A percentile compares a stretch with the other conserved stretches of the same genome.
Evolutionary conservation across 1,140 invertebrate genomes (phyloP).

Genomic region (Drosophila bifasciata): DNA sequence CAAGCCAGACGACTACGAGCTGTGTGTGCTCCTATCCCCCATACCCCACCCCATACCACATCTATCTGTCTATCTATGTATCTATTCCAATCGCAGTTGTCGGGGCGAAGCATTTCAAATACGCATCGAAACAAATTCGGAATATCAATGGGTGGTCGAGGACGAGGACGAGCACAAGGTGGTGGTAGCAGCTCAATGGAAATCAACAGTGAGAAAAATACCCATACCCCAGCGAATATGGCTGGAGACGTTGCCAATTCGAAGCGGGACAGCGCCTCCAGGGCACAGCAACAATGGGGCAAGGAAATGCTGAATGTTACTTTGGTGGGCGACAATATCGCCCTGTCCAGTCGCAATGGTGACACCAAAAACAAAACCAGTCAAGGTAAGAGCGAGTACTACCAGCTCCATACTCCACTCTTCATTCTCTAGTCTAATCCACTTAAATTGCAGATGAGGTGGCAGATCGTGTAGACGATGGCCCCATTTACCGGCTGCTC

Average conservation of each 20-base stretch:
- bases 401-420: too few relatives aligned
- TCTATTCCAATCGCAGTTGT: slow-evolving; percentile 17
- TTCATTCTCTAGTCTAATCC: too few relatives aligned
- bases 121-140: slow-evolving; percentile 51
- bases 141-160: slow-evolving; percentile 10
- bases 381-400: slow-evolving; percentile 17
- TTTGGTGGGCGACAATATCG: slow-evolving; percentile 7
- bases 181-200: neutral
- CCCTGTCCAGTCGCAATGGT: slow-evolving; percentile 2
- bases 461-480: slow-evolving; percentile 5
- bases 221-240: slow-evolving; percentile 14
- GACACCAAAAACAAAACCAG: slow-evolving; percentile 13
- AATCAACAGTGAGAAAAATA: slow-evolving; percentile 7
- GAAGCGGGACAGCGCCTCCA: neutral
- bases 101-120: slow-evolving; percentile 33
- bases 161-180: neutral
- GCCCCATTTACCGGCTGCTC: slow-evolving; percentile 34
- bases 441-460: too few relatives aligned
- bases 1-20: neutral
- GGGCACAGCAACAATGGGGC: neutral
- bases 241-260: neutral
- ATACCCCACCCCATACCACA: too few relatives aligned
- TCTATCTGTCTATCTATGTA: too few relatives aligned
- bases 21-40: slow-evolving; percentile 2
- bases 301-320: neutral